phyloP scores from a whole-genome alignment of 2,113 vertebrate genomes.

The Sisor rabdophorus region DNA sequence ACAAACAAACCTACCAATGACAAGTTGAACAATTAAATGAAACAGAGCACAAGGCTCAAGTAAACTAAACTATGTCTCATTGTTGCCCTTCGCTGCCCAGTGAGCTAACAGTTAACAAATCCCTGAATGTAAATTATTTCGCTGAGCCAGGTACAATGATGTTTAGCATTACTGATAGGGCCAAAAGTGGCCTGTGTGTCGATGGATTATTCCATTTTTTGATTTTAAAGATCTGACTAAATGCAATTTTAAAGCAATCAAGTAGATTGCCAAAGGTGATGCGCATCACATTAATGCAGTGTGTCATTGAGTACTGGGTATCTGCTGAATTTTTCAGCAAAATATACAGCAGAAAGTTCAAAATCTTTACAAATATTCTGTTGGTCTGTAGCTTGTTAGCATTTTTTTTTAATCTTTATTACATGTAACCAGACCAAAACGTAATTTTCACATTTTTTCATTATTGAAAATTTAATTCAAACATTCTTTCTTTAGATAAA shows the following conservation, averaged over 20 bases:
- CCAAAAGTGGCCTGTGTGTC: slow-evolving; percentile 56
- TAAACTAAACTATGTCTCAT: too few species aligned
- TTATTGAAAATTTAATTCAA: too few species aligned
- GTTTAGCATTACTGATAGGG: slow-evolving; percentile 65
- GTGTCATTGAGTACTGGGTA: too few species aligned
- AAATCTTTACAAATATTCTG: neutral
- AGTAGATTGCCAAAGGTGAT: slow-evolving; percentile 44
- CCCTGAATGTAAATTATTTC: slow-evolving; percentile 54
- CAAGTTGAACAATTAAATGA: too few species aligned
- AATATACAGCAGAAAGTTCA: neutral
- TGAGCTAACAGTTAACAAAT: too few species aligned
- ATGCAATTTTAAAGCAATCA: slow-evolving; percentile 62
- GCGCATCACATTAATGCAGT: slow-evolving; percentile 53
- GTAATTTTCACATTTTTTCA: neutral
- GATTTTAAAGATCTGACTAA: slow-evolving; percentile 65
- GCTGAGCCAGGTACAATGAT: slow-evolving; percentile 69
- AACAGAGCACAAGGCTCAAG: too few species aligned
- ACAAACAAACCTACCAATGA: too few species aligned
- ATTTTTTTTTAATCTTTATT: neutral
- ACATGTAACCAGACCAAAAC: neutral
- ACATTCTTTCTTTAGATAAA: too few species aligned
- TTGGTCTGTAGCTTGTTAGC: neutral
- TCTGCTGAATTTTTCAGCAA: neutral
- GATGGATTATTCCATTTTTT: slow-evolving; percentile 55
- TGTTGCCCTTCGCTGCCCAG: too few species aligned